Evolutionary conservation across 2,113 vertebrate genomes (phyloP), one percentile per base, ranked within the genome.

Genomic region (Ameiurus melas): DNA sequence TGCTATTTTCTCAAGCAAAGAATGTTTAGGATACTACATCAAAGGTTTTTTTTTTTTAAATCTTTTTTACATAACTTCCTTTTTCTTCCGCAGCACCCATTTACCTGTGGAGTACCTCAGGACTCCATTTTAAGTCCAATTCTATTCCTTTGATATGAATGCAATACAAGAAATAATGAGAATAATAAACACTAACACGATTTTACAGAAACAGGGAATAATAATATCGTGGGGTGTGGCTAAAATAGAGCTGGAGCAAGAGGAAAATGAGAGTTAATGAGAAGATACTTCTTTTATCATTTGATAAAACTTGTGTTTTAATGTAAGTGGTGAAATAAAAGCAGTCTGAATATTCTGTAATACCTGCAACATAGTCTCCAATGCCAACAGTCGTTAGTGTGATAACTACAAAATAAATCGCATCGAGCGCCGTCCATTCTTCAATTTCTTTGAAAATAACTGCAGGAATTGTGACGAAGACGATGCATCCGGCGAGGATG

Each of bases 331-430:
- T 57, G 53, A 19, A n/a, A 51, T 4, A n/a, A 12, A 30, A 14
- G 39, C 20, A 25, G 36, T 25, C 20, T 3, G 20, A 75, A 66
- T n/a, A 6, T 5, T 8, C 62, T 53, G n/a, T 58, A 3, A 19
- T 92, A 97, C 97, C 97, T 91, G 97, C 96, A 64, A 97, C 97
- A n/a, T 96, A 97, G 90, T 97, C 97, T 0, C 97, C 97, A 7
- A 97, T 97, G 75, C 97, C 97, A 85, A 97, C 96, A 1, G 97
- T 97, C 36, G 97, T 97, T 88, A 97, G 92, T 0, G 97, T 97
- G 91, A 97, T 96, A 60, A 97, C 94, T 39, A 97, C 96, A 53
- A 97, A 97, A 92, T 97, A 97, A 83, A 96, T 93, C 9, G 96
- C 94, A 51, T 97, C 97, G 78, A 97, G 92, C 6, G 95, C 92